Evolutionary conservation across 2,888 invertebrate genomes (phyloP), one percentile per base, ranked within the genome.

Genomic region (Calephelis perditalis): DNA sequence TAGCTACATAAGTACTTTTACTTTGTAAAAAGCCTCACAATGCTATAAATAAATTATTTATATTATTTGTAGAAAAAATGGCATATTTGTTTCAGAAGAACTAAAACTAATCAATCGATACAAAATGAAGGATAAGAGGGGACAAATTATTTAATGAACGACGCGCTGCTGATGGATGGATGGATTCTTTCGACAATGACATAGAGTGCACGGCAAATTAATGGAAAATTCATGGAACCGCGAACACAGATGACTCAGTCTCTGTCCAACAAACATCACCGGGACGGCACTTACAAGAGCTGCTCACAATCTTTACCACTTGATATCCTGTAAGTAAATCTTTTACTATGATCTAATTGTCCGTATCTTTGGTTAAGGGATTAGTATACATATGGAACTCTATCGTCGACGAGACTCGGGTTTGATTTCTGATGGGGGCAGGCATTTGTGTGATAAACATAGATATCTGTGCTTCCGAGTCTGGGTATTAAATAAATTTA

Each of bases 301-400:
- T 91, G 91, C 74, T 87, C 91, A 66, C 91, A 91, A 73, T 84
- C 87, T 49, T 70, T 91, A 71, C 91, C 91, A 59, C 86, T 91
- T 68, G 91, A 91, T 70, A 91, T 91, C 85, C 83, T 91, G 91
- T 91, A 71, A 90, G 91, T 85, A 72, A 52, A 40, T 26, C 26
- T 26, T 4, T 26, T 26, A 26, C 26, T 4, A 26, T 26, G 3
- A 26, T 26, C 26, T 3, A 26, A 26, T 26, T 26, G 26, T 0
- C 26, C 26, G 26, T 26, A 26, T 26, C 26, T 4, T 26, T 26
- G 26, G 26, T 26, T 3, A 0, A 26, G 26, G 26, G 26, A 3
- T 26, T 26, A 26, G 26, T 26, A 26, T 26, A 26, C 26, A 26
- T 26, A 26, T 26, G 1, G 4, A 26, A 26, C 26, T 26, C 4